These are phyloP conservation scores for Tenrec ecaudatus DNA, from an alignment of 2,113 vertebrate species.

Conservation along the genomic window DNA sequence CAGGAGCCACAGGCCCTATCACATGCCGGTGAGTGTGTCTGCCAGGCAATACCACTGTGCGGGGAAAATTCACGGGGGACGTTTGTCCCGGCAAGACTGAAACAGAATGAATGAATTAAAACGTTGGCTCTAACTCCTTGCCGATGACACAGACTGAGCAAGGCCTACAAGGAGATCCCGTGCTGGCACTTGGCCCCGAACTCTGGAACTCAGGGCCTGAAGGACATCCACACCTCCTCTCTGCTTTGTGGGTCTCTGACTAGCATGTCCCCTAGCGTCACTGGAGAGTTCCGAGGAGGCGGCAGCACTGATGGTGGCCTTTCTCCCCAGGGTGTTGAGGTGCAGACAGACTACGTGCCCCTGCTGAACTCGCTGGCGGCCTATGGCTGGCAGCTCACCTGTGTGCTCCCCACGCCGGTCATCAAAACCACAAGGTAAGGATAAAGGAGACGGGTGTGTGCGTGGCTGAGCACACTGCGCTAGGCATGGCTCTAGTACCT, in stretches of 20 bases:
- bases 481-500: fast-evolving
- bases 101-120: conserved; percentile 47
- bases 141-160: conserved; percentile 1
- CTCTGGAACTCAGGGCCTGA: neutral
- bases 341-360: conserved; percentile 96
- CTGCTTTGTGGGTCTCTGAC: neutral
- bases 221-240: neutral
- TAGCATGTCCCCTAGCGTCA: fast-evolving
- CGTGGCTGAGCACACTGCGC: fast-evolving
- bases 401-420: conserved; percentile 96
- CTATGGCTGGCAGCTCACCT: conserved; percentile 97
- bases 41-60: conserved; percentile 15
- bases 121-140: conserved; percentile 29
- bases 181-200: conserved; percentile 50
- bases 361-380: conserved; percentile 95
- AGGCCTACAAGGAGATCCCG: conserved; percentile 52
- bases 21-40: conserved; percentile 30
- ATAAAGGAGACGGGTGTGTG: fast-evolving
- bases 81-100: conserved; percentile 42
- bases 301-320: conserved; percentile 67
- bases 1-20: neutral
- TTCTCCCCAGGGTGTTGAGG: conserved; percentile 91
- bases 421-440: conserved; percentile 95
- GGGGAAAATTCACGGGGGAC: conserved; percentile 1
- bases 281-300: neutral